A percentile compares a stretch with the other conserved stretches of the same genome.
Conservation (phyloP, 2,797 vertebrate genomes). For the Myoxocephalus aenaeus region DNA sequence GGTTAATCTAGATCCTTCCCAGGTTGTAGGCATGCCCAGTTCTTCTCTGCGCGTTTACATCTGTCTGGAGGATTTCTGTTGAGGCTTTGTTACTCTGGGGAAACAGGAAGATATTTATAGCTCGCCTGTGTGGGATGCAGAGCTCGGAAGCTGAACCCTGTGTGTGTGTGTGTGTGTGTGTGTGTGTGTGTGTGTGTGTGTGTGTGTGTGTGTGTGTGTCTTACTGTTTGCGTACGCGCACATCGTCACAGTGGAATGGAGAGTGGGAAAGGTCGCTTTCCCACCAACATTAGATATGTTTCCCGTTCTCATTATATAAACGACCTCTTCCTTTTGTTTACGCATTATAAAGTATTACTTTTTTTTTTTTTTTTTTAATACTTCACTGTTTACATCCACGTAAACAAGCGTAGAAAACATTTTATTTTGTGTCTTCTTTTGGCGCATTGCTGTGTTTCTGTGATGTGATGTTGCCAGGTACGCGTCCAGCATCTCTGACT, state of each 20-base stretch:
- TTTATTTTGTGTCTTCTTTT: too few relatives aligned
- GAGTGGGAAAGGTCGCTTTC: constrained; percentile 70
- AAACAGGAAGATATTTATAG: constrained; percentile 77
- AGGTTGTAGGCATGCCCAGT: not conserved
- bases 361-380: too few relatives aligned
- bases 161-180: constrained; percentile 5
- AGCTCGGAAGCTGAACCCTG: constrained; percentile 40
- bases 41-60: constrained; percentile 18
- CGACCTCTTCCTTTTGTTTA: not conserved
- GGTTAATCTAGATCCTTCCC: not conserved
- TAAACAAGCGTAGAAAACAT: too few relatives aligned
- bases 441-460: too few relatives aligned
- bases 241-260: constrained; percentile 26
- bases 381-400: too few relatives aligned
- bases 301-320: not conserved
- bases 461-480: too few relatives aligned
- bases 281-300: constrained; percentile 38
- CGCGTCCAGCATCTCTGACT: too few relatives aligned
- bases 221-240: not conserved
- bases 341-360: not conserved
- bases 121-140: constrained; percentile 55
- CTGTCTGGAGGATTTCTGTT: constrained; percentile 50
- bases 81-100: constrained; percentile 53
- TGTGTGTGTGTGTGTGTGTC: not conserved
- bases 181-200: too few relatives aligned